These are phyloP conservation scores for Caenorhabditis inopinata DNA, from an alignment of 1,140 invertebrate genomes.

Conservation along the genomic window DNA sequence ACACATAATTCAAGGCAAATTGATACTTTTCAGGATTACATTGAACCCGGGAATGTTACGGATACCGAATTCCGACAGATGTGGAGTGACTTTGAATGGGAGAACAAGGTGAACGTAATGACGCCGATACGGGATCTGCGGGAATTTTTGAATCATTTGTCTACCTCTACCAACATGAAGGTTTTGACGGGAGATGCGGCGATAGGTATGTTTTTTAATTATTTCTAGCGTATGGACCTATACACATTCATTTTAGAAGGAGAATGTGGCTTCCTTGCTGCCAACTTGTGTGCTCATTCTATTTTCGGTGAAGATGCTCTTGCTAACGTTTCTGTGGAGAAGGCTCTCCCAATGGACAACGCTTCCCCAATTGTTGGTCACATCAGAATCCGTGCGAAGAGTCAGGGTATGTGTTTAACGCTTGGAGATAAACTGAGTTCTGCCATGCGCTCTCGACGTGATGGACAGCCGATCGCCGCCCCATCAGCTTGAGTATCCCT, in stretches of 20 bases:
- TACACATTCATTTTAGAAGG: conserved; percentile 69
- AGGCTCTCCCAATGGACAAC: conserved; percentile 72
- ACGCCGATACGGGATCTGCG: conserved; percentile 88
- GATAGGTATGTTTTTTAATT: conserved; percentile 48
- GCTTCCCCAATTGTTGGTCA: conserved; percentile 84
- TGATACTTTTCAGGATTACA: conserved; percentile 77
- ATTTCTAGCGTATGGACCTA: not conserved
- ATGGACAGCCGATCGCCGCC: not conserved
- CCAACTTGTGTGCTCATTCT: conserved; percentile 96
- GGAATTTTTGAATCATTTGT: conserved; percentile 86
- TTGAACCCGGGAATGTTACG: conserved; percentile 90
- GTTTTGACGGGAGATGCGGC: conserved; percentile 82
- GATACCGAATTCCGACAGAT: conserved; percentile 95
- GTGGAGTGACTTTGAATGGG: conserved; percentile 99
- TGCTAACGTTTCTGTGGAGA: conserved; percentile 96
- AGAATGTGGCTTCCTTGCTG: conserved; percentile 97
- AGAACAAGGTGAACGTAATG: conserved; percentile 96
- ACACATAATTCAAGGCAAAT: not conserved
- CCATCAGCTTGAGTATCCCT: not conserved
- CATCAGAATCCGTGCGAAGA: conserved; percentile 94
- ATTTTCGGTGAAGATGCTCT: conserved; percentile 99
- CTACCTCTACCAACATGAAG: conserved; percentile 97
- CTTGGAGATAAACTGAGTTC: conserved; percentile 58
- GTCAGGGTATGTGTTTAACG: conserved; percentile 74
- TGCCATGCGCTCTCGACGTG: conserved; percentile 3